Percentiles rank a stretch among this genome's conserved stretches.
phyloP scores from a whole-genome alignment of 1,140 invertebrate species.

The Melanaphis sacchari region DNA sequence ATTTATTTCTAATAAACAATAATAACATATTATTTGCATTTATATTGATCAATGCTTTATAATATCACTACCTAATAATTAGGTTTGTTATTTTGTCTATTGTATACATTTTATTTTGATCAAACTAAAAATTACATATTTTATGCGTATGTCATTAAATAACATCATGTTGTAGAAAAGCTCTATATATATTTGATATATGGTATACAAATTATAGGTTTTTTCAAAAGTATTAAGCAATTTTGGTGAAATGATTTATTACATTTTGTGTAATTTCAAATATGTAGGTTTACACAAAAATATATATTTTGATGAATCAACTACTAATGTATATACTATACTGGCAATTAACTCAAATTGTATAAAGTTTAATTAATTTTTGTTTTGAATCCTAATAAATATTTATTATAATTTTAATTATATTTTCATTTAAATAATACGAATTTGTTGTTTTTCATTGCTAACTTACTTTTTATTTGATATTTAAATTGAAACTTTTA shows the following conservation, averaged over 20 bases:
- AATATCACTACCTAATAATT: background rate
- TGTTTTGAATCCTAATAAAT: constrained; percentile 7
- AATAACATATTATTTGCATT: background rate
- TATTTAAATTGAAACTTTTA: background rate
- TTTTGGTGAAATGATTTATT: background rate
- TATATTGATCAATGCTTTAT: background rate
- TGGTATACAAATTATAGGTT: too few species aligned
- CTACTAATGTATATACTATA: background rate
- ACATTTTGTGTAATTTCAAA: background rate
- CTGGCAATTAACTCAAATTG: background rate
- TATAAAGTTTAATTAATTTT: background rate
- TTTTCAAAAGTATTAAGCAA: background rate
- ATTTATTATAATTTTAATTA: background rate
- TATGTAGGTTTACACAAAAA: background rate
- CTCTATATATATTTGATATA: background rate
- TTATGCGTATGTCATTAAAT: background rate
- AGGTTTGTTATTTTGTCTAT: background rate
- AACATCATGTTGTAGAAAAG: background rate
- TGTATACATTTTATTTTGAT: background rate
- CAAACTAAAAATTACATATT: background rate
- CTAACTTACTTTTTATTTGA: background rate
- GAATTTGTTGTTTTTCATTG: background rate
- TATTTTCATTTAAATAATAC: background rate
- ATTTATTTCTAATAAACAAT: background rate
- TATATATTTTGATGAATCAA: background rate